These are phyloP conservation scores for Ondatra zibethicus DNA, from an alignment of 2,113 vertebrate species.

Conservation along the genomic window DNA sequence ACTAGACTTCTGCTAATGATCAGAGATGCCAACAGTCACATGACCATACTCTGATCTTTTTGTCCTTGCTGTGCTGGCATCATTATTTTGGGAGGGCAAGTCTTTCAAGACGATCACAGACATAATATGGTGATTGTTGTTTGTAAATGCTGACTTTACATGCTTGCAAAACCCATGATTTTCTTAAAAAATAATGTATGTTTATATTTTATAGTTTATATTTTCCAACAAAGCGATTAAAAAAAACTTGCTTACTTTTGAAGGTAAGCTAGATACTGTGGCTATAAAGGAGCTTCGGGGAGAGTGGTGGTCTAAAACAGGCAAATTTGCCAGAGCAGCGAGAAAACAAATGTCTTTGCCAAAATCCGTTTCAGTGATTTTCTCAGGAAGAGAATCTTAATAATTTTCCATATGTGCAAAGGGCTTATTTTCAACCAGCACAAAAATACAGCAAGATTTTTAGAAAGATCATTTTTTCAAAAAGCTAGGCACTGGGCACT, in stretches of 20 bases:
- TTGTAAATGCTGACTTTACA: conserved; percentile 7
- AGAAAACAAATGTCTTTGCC: conserved; percentile 41
- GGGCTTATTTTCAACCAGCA: conserved; percentile 61
- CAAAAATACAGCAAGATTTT: conserved; percentile 60
- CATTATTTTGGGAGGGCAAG: neutral
- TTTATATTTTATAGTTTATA: neutral
- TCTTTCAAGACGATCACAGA: conserved; percentile 25
- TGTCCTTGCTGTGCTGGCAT: neutral
- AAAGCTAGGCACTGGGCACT: conserved; percentile 46
- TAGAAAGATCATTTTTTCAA: conserved; percentile 57
- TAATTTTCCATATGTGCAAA: conserved; percentile 19
- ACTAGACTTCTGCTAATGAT: neutral
- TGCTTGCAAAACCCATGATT: neutral
- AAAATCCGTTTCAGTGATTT: conserved; percentile 8
- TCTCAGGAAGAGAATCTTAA: conserved; percentile 49
- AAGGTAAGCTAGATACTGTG: neutral
- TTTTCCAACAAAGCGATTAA: conserved; percentile 23
- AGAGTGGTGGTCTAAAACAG: neutral
- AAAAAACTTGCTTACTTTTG: neutral
- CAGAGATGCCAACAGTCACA: neutral
- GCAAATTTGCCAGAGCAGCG: neutral
- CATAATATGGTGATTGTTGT: neutral
- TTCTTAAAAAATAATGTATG: conserved; percentile 28
- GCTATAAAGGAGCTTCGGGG: neutral
- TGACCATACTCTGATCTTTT: neutral